Conservation (phyloP, 1,140 invertebrate genomes). For the Rhopalosiphum padi region DNA sequence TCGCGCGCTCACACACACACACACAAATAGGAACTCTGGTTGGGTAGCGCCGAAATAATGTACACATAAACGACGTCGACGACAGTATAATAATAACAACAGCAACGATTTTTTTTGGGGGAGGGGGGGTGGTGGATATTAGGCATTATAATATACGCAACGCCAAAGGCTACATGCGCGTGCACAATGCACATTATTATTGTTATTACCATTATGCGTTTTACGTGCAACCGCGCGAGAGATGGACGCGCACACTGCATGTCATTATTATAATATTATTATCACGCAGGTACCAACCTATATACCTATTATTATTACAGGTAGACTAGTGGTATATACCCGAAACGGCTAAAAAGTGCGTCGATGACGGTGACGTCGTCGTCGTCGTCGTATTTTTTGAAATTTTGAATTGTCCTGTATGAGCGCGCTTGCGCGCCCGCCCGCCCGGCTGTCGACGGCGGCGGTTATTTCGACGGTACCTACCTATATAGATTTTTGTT, state of each 20-base stretch:
- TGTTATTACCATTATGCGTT: background rate
- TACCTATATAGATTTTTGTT: background rate
- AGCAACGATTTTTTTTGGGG: too few relatives aligned
- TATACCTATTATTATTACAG: background rate
- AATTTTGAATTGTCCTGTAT: background rate
- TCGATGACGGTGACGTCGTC: background rate
- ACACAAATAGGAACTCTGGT: slow-evolving; percentile 50
- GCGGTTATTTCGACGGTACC: background rate
- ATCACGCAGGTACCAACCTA: background rate
- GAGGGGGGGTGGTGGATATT: background rate
- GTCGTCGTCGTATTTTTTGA: background rate
- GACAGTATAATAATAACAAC: background rate
- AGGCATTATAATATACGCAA: background rate
- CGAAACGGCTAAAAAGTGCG: background rate
- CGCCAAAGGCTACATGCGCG: background rate
- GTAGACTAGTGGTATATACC: too few relatives aligned
- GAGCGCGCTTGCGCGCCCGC: too few relatives aligned
- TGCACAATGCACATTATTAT: background rate
- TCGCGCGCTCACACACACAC: background rate
- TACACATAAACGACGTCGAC: background rate
- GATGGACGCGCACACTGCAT: background rate
- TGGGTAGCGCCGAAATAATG: slow-evolving; percentile 39
- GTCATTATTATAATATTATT: background rate
- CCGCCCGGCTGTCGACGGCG: background rate
- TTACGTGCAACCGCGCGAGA: background rate